Evolutionary conservation across 2,797 vertebrate species (phyloP), one percentile per base, ranked within the genome.

Genomic region (Glyptemys insculpta): DNA sequence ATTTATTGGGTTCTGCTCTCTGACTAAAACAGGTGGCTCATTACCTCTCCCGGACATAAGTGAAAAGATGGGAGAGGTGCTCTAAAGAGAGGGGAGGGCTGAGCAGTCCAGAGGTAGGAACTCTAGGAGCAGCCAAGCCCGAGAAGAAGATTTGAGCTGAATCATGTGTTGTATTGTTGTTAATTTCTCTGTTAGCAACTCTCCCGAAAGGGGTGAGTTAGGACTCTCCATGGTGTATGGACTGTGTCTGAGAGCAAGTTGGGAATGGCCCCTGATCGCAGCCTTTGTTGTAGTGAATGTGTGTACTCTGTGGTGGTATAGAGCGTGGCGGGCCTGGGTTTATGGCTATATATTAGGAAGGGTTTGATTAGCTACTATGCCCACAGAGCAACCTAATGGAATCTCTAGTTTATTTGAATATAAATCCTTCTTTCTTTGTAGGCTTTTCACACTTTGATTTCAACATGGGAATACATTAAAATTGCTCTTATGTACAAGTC

Each of bases 401-500:
- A 90, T 96, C 25, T 21, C 19, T 31, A 34, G 27, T 50, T 92
- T 47, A 44, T 76, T 76, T 76, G 12, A 76, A 47, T 76, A 25
- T 44, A 74, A 74, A 74, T 74, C 79, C 68, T 79, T 47, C 27
- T 53, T 1, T 11, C 3, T 87, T 47, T 47, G 3, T 25, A 41
- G 10, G 34, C 10, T 82, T 53, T 80, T 53, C 54, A 41, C 3
- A 1, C 83, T 91, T 94, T 41, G 23, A 3, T 91, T 9, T 80
- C 59, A 80, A 19, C 68, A 50, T 49, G 1, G 34, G 82, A 93
- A 94, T 34, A 89, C 21, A 37, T 0, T 19, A 41, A 18, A 18
- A 11, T 9, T 57, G 82, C 86, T 89, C 79, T 54, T 54, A 68
- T 59, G 27, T 23, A 79, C 57, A 91, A 95, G 72, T 92, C n/a